Evolutionary conservation across 2,888 invertebrate species (phyloP).

Genomic region (Chrysotoxum bicinctum): DNA sequence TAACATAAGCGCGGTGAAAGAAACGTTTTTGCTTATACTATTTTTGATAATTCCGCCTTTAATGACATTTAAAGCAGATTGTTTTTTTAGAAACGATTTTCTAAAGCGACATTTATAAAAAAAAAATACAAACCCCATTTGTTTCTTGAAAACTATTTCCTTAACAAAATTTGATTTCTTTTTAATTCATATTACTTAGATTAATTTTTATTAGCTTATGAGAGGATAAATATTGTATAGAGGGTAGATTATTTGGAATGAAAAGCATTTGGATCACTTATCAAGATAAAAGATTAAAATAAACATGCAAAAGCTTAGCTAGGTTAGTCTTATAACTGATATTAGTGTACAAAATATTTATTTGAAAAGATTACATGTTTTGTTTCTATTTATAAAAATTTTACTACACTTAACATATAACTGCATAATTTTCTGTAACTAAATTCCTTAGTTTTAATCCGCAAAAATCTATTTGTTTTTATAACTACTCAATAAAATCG

Average conservation of each 20-base stretch:
- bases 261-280: constrained; percentile 16
- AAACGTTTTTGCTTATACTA: neutral
- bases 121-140: too few species aligned
- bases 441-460: too few species aligned
- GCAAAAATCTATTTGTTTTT: too few species aligned
- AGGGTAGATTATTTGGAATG: neutral
- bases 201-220: neutral
- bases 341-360: neutral
- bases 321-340: neutral
- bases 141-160: too few species aligned
- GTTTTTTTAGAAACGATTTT: too few species aligned
- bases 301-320: constrained; percentile 51
- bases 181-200: neutral
- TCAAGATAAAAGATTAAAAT: constrained; percentile 41
- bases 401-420: too few species aligned
- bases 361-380: neutral
- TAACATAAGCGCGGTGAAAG: neutral
- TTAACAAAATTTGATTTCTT: constrained; percentile 6
- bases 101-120: too few species aligned
- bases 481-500: too few species aligned
- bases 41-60: neutral
- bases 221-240: neutral
- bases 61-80: neutral
- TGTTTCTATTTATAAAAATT: neutral
- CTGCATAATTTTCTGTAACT: too few species aligned